Conservation (phyloP, 1,140 invertebrate genomes). For the Kradibia gibbosae region DNA sequence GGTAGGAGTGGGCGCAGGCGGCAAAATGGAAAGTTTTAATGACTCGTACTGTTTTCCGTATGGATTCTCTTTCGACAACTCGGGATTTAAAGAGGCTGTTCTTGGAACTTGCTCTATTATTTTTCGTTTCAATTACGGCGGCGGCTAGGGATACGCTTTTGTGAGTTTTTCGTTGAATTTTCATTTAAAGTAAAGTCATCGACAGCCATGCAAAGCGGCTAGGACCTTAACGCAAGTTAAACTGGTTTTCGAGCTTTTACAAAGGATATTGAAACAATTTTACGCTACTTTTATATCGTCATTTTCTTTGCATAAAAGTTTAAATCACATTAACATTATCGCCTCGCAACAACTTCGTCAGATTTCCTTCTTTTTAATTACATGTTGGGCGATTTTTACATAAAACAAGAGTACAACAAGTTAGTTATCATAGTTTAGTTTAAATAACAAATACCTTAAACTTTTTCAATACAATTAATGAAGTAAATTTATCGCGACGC, state of each 20-base stretch:
- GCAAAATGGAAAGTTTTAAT: conserved; percentile 8
- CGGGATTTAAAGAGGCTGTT: not conserved
- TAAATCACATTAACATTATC: too few species aligned
- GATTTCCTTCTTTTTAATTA: too few species aligned
- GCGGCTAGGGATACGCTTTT: not conserved
- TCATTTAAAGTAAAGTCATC: not conserved
- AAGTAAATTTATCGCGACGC: too few species aligned
- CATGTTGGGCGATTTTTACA: too few species aligned
- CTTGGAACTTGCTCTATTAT: not conserved
- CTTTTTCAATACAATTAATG: too few species aligned
- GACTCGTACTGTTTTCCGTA: not conserved
- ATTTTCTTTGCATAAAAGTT: not conserved
- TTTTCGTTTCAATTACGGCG: not conserved
- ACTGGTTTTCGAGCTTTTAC: not conserved
- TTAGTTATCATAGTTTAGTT: too few species aligned
- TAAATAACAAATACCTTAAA: too few species aligned
- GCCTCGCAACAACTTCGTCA: too few species aligned
- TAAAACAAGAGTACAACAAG: too few species aligned
- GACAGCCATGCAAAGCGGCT: too few species aligned
- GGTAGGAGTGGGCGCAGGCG: not conserved
- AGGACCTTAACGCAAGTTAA: not conserved
- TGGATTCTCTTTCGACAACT: not conserved
- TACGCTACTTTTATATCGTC: not conserved
- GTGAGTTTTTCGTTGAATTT: not conserved
- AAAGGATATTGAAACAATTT: not conserved